Percentiles rank a stretch among this genome's conserved stretches.
Evolutionary conservation across 2,113 vertebrate genomes (phyloP).

Genomic region (Spea bombifrons): DNA sequence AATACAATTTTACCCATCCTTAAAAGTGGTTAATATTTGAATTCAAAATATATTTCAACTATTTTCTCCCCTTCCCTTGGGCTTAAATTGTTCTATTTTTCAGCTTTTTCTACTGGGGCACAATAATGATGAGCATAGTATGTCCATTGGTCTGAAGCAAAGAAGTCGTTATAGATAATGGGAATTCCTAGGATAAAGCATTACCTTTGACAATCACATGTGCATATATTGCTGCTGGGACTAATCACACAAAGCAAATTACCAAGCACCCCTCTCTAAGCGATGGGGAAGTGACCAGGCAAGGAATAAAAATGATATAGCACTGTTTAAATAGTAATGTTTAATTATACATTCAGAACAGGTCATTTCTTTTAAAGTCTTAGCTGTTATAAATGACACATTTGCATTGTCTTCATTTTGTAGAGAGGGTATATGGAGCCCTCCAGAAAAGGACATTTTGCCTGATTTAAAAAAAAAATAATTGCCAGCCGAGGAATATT

Average conservation of each 20-base stretch:
- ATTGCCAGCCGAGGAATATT: neutral
- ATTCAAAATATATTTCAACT: slow-evolving; percentile 12
- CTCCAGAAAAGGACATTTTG: slow-evolving; percentile 22
- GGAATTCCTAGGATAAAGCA: neutral
- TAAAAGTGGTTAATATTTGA: slow-evolving; percentile 18
- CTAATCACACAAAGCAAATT: neutral
- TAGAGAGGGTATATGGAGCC: neutral
- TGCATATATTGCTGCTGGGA: slow-evolving; percentile 4
- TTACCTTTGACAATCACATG: slow-evolving; percentile 23
- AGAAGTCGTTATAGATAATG: slow-evolving; percentile 43
- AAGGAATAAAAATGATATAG: slow-evolving; percentile 12
- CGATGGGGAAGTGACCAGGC: neutral
- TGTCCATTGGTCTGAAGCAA: slow-evolving; percentile 42
- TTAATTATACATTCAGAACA: slow-evolving; percentile 39
- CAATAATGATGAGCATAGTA: slow-evolving; percentile 34
- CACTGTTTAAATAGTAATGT: slow-evolving; percentile 17
- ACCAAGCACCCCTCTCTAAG: slow-evolving; percentile 8
- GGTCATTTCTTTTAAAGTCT: slow-evolving; percentile 1
- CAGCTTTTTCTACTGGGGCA: slow-evolving; percentile 34
- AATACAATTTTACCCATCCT: neutral
- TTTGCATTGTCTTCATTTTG: slow-evolving; percentile 34
- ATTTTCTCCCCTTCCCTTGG: slow-evolving; percentile 4
- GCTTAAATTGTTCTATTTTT: slow-evolving; percentile 36
- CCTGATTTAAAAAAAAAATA: neutral
- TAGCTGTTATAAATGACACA: slow-evolving; percentile 32